Conservation (phyloP, 2,888 invertebrate species). For the Hofmannophila pseudospretella region DNA sequence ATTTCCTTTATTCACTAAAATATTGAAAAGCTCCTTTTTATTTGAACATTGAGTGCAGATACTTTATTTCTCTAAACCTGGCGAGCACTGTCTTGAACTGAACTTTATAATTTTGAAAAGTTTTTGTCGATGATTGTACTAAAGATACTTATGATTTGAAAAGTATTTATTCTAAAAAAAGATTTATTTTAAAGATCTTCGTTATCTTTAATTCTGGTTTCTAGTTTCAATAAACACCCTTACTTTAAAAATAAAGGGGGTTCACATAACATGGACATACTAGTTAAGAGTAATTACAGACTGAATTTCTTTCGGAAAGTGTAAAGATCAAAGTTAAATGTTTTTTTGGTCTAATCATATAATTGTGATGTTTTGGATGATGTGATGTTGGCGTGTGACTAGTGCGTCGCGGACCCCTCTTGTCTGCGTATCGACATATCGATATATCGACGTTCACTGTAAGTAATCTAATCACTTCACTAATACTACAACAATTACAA, state of each 20-base stretch:
- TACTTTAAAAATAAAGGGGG: too few relatives aligned
- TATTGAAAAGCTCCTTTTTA: conserved; percentile 75
- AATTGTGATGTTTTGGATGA: too few relatives aligned
- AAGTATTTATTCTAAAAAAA: too few relatives aligned
- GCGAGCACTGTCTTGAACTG: conserved; percentile 72
- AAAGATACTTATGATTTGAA: not conserved
- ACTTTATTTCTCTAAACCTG: conserved; percentile 72
- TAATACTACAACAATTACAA: conserved; percentile 76
- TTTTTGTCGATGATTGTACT: not conserved
- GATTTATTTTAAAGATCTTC: too few relatives aligned
- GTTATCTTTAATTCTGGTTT: too few relatives aligned
- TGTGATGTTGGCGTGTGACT: conserved; percentile 44
- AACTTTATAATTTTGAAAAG: not conserved
- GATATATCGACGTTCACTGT: conserved; percentile 40
- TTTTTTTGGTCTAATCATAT: too few relatives aligned
- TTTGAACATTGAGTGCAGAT: conserved; percentile 78
- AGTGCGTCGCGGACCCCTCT: conserved; percentile 64
- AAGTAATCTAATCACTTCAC: conserved; percentile 46
- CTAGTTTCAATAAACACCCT: too few relatives aligned
- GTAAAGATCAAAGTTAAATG: not conserved
- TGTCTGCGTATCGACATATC: conserved; percentile 29
- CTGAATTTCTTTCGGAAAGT: not conserved
- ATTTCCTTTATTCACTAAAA: conserved; percentile 70
- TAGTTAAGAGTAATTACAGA: not conserved
- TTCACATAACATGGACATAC: too few relatives aligned